Percentiles rank a stretch among this genome's conserved stretches.
These are phyloP conservation scores for Hydrocynus forskahlii DNA, from an alignment of 2,797 vertebrate genomes.

Conservation along the genomic window DNA sequence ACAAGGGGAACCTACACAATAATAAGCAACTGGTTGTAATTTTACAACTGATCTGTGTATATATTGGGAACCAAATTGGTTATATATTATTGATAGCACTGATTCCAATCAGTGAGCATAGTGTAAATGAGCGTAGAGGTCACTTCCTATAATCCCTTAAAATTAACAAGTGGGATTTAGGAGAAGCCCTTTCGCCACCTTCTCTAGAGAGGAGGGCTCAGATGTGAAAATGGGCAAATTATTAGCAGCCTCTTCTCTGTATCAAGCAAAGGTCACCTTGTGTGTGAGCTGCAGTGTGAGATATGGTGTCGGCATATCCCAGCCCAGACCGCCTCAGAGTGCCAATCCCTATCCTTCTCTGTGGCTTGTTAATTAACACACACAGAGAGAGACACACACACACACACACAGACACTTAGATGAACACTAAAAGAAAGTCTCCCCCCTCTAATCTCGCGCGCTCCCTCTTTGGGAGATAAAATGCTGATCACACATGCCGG, in stretches of 20 bases:
- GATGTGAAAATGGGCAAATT: conserved; percentile 46
- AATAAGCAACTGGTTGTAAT: no score
- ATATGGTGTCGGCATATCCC: conserved; percentile 45
- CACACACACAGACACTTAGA: conserved; percentile 52
- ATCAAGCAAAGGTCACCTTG: conserved; percentile 53
- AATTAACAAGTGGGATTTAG: conserved; percentile 32
- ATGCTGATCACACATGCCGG: conserved; percentile 73
- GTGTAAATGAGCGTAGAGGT: conserved; percentile 36
- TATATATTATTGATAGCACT: background rate
- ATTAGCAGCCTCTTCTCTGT: conserved; percentile 43
- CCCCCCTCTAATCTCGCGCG: conserved; percentile 71
- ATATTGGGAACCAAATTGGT: no score
- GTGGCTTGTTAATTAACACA: conserved; percentile 49
- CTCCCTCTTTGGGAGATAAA: conserved; percentile 76
- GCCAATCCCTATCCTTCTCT: conserved; percentile 41
- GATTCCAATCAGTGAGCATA: background rate
- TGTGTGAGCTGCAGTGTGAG: conserved; percentile 27
- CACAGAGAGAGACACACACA: conserved; percentile 43
- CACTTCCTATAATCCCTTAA: conserved; percentile 17
- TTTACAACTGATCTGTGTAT: no score
- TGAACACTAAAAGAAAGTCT: conserved; percentile 52
- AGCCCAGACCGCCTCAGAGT: conserved; percentile 14
- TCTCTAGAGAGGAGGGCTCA: conserved; percentile 24
- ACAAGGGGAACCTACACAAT: no score
- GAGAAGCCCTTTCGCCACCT: conserved; percentile 36